phyloP scores from a whole-genome alignment of 2,888 invertebrate species.

The Caenorhabditis japonica region DNA sequence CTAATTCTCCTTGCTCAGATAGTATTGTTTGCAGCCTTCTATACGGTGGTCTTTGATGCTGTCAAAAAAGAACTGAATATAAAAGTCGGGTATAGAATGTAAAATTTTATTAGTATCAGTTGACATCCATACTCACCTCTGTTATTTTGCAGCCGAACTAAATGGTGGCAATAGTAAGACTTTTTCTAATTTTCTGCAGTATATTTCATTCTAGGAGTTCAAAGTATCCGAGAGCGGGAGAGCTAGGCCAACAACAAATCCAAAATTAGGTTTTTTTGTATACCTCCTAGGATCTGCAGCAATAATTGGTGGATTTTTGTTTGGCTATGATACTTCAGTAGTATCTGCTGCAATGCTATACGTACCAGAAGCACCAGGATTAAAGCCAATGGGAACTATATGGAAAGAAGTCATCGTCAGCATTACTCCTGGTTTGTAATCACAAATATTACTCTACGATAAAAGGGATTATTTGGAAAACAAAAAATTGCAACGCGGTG shows the following conservation, averaged over 20 bases:
- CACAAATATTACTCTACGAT: no score
- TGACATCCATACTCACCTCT: no score
- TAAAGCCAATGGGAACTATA: constrained; percentile 64
- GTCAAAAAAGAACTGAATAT: constrained; percentile 10
- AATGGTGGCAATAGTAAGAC: constrained; percentile 47
- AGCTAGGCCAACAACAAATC: constrained; percentile 48
- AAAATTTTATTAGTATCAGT: no score
- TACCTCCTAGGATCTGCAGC: constrained; percentile 66
- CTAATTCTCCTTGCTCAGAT: background rate
- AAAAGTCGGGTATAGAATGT: background rate
- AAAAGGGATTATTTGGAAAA: no score
- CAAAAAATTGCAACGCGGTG: no score
- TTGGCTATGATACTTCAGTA: constrained; percentile 81
- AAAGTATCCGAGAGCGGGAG: constrained; percentile 53
- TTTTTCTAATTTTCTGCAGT: background rate
- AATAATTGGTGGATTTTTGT: constrained; percentile 72
- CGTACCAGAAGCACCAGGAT: constrained; percentile 58
- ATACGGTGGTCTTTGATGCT: constrained; percentile 27
- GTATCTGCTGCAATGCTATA: constrained; percentile 79
- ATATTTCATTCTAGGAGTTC: constrained; percentile 29
- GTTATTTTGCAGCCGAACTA: no score
- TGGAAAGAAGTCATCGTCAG: constrained; percentile 74
- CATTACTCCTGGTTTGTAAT: constrained; percentile 63
- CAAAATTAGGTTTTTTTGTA: constrained; percentile 57
- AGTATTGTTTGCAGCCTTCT: background rate